A percentile compares a stretch with the other conserved stretches of the same genome.
Conservation (phyloP, 1,140 invertebrate genomes). For the Carposina sasakii region DNA sequence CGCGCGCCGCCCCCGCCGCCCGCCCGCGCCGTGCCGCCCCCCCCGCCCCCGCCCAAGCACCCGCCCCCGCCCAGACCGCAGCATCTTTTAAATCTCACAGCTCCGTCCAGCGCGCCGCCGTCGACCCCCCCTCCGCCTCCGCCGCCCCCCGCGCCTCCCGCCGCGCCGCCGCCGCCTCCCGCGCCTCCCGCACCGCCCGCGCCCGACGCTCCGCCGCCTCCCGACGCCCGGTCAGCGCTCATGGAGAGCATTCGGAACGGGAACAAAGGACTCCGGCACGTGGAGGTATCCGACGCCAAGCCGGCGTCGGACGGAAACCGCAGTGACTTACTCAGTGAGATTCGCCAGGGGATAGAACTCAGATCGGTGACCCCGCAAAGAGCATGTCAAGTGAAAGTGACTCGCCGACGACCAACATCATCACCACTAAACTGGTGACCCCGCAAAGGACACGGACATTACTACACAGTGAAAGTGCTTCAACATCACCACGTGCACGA, state of each 20-base stretch:
- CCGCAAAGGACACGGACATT: no score
- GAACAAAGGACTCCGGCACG: constrained; percentile 74
- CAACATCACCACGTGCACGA: no score
- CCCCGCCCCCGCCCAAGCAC: constrained; percentile 32
- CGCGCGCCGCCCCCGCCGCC: constrained; percentile 30
- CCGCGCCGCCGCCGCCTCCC: constrained; percentile 36
- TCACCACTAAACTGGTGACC: no score
- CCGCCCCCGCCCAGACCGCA: constrained; percentile 49
- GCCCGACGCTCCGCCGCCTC: no score
- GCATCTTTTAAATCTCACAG: no score
- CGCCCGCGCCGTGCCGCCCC: constrained; percentile 35
- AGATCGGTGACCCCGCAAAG: no score
- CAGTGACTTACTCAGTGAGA: constrained; percentile 84
- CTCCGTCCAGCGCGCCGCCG: constrained; percentile 52
- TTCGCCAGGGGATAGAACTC: constrained; percentile 84
- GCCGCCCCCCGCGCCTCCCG: no score
- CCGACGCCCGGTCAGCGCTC: no score
- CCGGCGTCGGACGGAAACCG: constrained; percentile 61
- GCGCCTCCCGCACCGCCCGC: constrained; percentile 65
- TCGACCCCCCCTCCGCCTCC: constrained; percentile 58
- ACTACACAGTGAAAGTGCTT: no score
- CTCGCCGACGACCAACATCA: no score
- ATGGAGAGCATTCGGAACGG: constrained; percentile 86
- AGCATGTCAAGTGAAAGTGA: no score
- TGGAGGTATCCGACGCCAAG: constrained; percentile 66